phyloP scores from a whole-genome alignment of 2,888 invertebrate genomes.

The Melangyna quadrimaculata region DNA sequence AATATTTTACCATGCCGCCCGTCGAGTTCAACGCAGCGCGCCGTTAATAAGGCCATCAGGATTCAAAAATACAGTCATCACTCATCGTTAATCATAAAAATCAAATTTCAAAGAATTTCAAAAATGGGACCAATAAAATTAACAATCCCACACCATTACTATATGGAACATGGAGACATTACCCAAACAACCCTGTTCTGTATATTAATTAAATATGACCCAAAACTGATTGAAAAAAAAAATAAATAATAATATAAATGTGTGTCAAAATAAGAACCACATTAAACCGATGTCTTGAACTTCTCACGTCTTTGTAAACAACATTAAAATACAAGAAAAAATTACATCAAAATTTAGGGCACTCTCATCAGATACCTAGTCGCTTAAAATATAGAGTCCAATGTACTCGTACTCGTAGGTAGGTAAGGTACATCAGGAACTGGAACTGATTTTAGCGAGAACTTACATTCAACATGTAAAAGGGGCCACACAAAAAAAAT shows the following conservation, averaged over 20 bases:
- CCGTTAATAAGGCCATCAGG: conserved; percentile 8
- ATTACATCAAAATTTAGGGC: conserved; percentile 25
- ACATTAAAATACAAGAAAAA: conserved; percentile 8
- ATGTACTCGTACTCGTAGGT: not conserved
- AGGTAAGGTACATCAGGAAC: not conserved
- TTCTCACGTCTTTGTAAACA: conserved; percentile 15
- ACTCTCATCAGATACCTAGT: conserved; percentile 2
- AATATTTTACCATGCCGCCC: not conserved
- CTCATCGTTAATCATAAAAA: conserved; percentile 24
- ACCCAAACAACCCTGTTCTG: conserved; percentile 10
- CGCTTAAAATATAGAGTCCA: not conserved
- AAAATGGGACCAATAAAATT: conserved; percentile 20
- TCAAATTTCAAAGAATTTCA: conserved; percentile 17
- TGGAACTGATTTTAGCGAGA: not conserved
- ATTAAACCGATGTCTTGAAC: conserved; percentile 24
- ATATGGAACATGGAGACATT: not conserved
- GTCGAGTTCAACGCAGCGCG: too few species aligned
- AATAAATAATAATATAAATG: not conserved
- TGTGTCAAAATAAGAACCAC: conserved; percentile 2
- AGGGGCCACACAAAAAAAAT: not conserved
- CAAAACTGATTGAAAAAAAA: not conserved
- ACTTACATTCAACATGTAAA: not conserved
- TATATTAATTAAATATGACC: conserved; percentile 37
- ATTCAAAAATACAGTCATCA: not conserved
- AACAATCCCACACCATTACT: not conserved